Conservation (phyloP, 2,797 vertebrate genomes). For the Phoxinus dragarum region DNA sequence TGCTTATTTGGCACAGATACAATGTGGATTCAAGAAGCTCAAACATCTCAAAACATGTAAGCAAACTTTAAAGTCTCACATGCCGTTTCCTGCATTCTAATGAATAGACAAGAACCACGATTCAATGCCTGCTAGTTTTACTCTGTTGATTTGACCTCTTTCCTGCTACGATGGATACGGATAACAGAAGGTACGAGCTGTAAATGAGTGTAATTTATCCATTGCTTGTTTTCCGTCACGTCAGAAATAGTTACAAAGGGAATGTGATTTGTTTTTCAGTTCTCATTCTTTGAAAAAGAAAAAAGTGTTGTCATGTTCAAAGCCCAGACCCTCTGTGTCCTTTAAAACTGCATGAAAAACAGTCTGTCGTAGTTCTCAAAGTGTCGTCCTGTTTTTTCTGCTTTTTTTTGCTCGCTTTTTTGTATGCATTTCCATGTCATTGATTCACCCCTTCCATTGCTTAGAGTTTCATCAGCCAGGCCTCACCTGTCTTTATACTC, state of each 20-base stretch:
- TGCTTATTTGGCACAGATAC: constrained; percentile 80
- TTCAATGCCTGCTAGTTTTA: constrained; percentile 21
- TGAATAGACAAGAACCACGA: not conserved
- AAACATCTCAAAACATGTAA: constrained; percentile 94
- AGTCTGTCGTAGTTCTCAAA: constrained; percentile 6
- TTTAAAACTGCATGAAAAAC: constrained; percentile 38
- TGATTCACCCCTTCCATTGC: constrained; percentile 58
- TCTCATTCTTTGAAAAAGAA: constrained; percentile 12
- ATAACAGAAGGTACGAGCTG: constrained; percentile 58
- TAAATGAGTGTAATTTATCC: constrained; percentile 19
- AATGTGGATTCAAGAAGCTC: constrained; percentile 95
- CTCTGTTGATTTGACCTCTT: constrained; percentile 19
- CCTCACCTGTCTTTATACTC: constrained; percentile 56
- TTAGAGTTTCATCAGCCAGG: constrained; percentile 60
- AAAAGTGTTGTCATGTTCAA: not conserved
- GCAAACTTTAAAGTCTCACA: constrained; percentile 54
- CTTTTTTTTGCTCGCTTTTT: constrained; percentile 11
- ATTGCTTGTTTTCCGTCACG: constrained; percentile 22
- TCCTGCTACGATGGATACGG: constrained; percentile 37
- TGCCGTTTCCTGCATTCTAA: constrained; percentile 5
- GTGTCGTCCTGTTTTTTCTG: constrained; percentile 36
- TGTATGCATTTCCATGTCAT: constrained; percentile 45
- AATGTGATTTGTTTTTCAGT: constrained; percentile 15
- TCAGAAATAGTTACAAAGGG: constrained; percentile 20
- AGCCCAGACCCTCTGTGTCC: constrained; percentile 22